Base-by-base conservation (phyloP, 2,113 vertebrate genomes). In the Sphaerodactylus townsendi region DNA sequence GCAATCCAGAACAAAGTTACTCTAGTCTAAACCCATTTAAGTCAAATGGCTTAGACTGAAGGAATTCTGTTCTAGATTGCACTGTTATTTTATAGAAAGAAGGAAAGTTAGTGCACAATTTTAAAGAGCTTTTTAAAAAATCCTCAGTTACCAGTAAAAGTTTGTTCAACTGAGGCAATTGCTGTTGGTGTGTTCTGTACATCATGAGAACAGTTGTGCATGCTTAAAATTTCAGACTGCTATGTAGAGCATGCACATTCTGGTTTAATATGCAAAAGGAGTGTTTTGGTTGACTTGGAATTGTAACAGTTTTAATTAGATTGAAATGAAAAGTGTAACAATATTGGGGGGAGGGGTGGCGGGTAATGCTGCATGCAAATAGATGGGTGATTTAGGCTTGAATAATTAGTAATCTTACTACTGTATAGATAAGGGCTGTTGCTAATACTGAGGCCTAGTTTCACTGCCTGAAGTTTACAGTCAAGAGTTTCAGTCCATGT, bases 281-380 rank as follows among this genome's bases (percentile, higher is more conserved):
- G 72, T 48, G 25, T 87, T 88, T 3, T 1, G 4, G 79, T 10
- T 82, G 68, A 88, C 84, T 81, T 83, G 4, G 83, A 83, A 69
- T 1, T 10, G 82, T 87, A 73, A 21, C 59, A 17, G 41, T 44
- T 30, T 23, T 85, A 23, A 30, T 89, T 48, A 81, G 53, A 82
- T 2, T 85, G n/a, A 89, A 93, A 81, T 19, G 2, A 73, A 11
- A 1, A 41, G 70, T 85, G 77, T 88, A 0, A 68, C 76, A 82
- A 66, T 44, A 48, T 21, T 15, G 11, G 44, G 86, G 10, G 78
- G n/a, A n/a, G n/a, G n/a, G n/a, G n/a, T n/a, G n/a, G n/a, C n/a
- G n/a, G n/a, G n/a, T n/a, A n/a, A 83, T 84, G 87, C 0, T 53
- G 10, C 50, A 86, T 48, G 75, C 88, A 93, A 89, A 81, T 84